Percentiles rank a stretch among this genome's conserved stretches.
Conservation (phyloP, 2,888 invertebrate species). For the Apotomis capreana region DNA sequence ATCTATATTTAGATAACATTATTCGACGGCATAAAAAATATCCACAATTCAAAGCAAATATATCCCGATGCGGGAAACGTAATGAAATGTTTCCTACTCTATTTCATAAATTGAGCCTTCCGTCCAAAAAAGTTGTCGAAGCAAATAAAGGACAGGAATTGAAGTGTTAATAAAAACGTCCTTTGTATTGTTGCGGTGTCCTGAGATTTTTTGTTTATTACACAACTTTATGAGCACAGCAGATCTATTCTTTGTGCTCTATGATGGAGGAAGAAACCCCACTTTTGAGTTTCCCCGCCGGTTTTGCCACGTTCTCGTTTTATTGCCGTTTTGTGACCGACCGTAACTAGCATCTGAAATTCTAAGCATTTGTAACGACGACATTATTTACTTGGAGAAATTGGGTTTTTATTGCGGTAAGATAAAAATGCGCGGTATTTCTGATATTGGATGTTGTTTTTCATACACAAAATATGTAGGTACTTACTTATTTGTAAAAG, state of each 20-base stretch:
- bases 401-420: constrained; percentile 29
- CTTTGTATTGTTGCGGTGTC: constrained; percentile 29
- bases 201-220: constrained; percentile 32
- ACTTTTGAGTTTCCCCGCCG: constrained; percentile 15
- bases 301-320: constrained; percentile 19
- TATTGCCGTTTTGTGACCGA: constrained; percentile 31
- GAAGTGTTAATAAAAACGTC: constrained; percentile 38
- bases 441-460: neutral
- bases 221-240: constrained; percentile 9
- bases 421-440: constrained; percentile 4
- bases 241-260: constrained; percentile 14
- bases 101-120: constrained; percentile 32
- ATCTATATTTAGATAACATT: constrained; percentile 1
- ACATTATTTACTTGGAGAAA: constrained; percentile 32
- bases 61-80: neutral
- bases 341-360: constrained; percentile 33
- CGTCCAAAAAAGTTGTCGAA: constrained; percentile 19
- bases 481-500: too few relatives aligned
- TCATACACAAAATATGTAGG: too few relatives aligned
- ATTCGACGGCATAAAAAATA: neutral
- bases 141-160: constrained; percentile 33
- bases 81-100: constrained; percentile 14
- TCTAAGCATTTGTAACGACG: constrained; percentile 28
- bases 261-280: constrained; percentile 3
- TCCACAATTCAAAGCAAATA: constrained; percentile 7